These are phyloP conservation scores for Drosophila fulvimacula DNA, from an alignment of 2,888 invertebrate genomes.

Conservation along the genomic window DNA sequence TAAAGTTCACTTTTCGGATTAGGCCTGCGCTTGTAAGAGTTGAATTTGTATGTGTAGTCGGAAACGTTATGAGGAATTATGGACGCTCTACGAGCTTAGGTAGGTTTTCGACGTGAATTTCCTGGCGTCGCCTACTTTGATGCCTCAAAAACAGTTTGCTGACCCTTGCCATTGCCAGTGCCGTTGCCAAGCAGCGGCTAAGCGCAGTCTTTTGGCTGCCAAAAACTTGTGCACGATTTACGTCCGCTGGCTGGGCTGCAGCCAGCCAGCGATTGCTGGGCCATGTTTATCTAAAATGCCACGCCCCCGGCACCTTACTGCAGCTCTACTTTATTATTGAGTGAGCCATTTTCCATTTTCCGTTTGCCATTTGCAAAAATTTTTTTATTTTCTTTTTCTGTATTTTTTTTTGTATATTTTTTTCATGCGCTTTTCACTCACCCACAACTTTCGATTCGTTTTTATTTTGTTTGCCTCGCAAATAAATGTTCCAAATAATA, in stretches of 20 bases:
- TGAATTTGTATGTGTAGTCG: constrained; percentile 3
- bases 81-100: not conserved
- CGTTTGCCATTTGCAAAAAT: constrained; percentile 24
- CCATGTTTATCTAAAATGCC: constrained; percentile 71
- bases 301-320: constrained; percentile 14
- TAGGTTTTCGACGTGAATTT: not conserved
- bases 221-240: constrained; percentile 74
- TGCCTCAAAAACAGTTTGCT: constrained; percentile 55
- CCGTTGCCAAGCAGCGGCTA: constrained; percentile 30
- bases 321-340: constrained; percentile 31
- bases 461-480: constrained; percentile 51
- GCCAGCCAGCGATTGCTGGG: constrained; percentile 57
- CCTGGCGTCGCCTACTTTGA: constrained; percentile 31
- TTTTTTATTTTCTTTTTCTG: not conserved
- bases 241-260: constrained; percentile 76
- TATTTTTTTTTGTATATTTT: no score
- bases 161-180: constrained; percentile 54
- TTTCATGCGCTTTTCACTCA: not conserved
- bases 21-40: not conserved
- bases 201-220: constrained; percentile 72
- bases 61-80: constrained; percentile 21
- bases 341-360: constrained; percentile 41
- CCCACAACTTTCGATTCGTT: constrained; percentile 40
- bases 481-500: constrained; percentile 79
- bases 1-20: not conserved